Conservation (phyloP, 2,888 invertebrate species). For the Serripes groenlandicus region DNA sequence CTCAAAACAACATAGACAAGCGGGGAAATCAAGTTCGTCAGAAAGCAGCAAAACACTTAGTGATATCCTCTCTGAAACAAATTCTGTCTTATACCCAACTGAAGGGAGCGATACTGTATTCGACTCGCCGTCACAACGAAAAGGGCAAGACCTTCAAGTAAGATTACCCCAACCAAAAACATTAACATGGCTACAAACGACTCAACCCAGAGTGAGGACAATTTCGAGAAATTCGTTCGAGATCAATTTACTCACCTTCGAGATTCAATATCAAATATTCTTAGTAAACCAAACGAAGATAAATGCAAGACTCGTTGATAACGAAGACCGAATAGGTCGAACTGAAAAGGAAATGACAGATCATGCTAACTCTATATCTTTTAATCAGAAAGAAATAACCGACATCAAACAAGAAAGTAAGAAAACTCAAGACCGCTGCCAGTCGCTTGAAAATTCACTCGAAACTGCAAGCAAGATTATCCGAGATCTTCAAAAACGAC, state of each 20-base stretch:
- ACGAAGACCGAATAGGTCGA: neutral
- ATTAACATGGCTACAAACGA: too few species aligned
- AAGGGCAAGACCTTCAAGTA: too few species aligned
- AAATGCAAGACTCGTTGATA: neutral
- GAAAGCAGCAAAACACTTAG: too few species aligned
- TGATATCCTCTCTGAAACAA: too few species aligned
- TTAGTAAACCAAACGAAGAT: neutral
- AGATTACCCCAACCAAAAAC: too few species aligned
- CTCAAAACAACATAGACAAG: too few species aligned
- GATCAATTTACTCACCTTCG: neutral
- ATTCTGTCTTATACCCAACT: too few species aligned
- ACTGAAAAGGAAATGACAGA: neutral
- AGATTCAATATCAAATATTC: neutral
- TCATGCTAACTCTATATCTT: neutral
- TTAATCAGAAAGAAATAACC: neutral
- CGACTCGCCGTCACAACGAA: too few species aligned
- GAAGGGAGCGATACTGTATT: too few species aligned
- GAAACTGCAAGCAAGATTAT: neutral
- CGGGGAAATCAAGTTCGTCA: too few species aligned
- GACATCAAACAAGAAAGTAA: neutral
- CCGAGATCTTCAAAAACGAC: neutral
- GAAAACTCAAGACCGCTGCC: neutral
- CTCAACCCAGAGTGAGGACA: too few species aligned
- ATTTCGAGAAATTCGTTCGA: neutral
- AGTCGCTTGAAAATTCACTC: neutral